phyloP scores from a whole-genome alignment of 2,888 invertebrate species.

The Mantis religiosa region DNA sequence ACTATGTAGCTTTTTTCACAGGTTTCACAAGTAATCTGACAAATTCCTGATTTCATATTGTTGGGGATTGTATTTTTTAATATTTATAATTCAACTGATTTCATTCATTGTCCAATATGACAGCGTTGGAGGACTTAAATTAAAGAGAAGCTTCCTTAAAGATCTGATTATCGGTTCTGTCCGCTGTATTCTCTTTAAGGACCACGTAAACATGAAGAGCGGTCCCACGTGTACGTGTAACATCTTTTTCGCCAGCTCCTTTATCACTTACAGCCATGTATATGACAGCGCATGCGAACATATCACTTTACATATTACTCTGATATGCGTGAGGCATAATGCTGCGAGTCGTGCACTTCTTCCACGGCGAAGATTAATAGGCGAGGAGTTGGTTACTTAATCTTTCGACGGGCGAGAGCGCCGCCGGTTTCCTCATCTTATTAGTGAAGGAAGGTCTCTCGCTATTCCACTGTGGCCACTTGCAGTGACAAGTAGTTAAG shows the following conservation, averaged over 20 bases:
- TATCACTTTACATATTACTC: slow-evolving; percentile 15
- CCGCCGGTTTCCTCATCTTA: background rate
- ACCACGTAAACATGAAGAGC: too few species aligned
- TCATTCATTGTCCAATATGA: too few species aligned
- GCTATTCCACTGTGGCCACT: background rate
- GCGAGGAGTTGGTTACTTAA: background rate
- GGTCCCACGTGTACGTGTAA: background rate
- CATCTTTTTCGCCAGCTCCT: background rate
- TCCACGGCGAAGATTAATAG: background rate
- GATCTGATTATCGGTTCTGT: too few species aligned
- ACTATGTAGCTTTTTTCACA: too few species aligned
- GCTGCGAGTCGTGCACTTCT: background rate
- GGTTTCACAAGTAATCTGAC: too few species aligned
- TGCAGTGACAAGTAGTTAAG: background rate
- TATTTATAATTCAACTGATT: too few species aligned
- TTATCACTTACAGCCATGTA: background rate
- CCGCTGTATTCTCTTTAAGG: too few species aligned
- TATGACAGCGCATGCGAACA: background rate
- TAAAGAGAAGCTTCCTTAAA: too few species aligned
- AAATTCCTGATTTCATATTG: too few species aligned
- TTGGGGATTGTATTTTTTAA: too few species aligned
- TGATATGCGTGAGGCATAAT: slow-evolving; percentile 10
- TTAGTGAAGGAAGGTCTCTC: background rate
- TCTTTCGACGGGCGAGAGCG: background rate
- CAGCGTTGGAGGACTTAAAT: too few species aligned